Evolutionary conservation across 2,797 vertebrate species (phyloP).

Genomic region (Chiloscyllium punctatum): DNA sequence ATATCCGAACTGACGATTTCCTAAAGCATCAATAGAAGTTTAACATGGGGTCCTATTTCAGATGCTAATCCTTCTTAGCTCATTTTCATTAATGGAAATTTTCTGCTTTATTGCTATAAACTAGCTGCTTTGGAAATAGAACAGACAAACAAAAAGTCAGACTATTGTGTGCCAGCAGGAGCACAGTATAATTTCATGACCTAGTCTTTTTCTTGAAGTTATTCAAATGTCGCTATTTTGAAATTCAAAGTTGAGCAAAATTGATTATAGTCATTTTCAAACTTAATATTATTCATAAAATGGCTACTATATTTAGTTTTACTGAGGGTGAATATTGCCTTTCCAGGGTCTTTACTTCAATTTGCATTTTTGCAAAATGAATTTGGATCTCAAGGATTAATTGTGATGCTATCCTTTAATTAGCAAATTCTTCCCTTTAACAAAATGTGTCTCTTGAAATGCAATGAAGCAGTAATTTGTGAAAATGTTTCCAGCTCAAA

Average conservation of each 20-base stretch:
- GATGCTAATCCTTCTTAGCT: not conserved
- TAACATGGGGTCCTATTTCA: not conserved
- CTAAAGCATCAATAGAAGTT: not conserved
- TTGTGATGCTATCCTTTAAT: not conserved
- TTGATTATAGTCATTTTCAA: not conserved
- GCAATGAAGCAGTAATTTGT: not conserved
- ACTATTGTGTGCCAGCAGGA: not conserved
- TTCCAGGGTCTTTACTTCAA: not conserved
- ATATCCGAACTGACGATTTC: not conserved
- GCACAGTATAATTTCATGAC: not conserved
- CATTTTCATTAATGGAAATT: not conserved
- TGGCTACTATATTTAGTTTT: not conserved
- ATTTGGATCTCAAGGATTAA: slow-evolving; percentile 9
- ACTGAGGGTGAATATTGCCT: not conserved
- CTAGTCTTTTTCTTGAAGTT: not conserved
- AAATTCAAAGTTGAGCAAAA: slow-evolving; percentile 16
- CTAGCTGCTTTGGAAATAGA: not conserved
- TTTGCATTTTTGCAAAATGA: not conserved
- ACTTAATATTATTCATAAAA: not conserved
- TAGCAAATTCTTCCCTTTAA: not conserved
- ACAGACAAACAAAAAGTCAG: not conserved
- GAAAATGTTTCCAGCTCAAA: not conserved
- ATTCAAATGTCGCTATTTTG: not conserved
- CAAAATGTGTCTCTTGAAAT: not conserved
- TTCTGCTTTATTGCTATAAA: not conserved